Evolutionary conservation across 2,888 invertebrate species (phyloP).

Genomic region (Nomada flava): DNA sequence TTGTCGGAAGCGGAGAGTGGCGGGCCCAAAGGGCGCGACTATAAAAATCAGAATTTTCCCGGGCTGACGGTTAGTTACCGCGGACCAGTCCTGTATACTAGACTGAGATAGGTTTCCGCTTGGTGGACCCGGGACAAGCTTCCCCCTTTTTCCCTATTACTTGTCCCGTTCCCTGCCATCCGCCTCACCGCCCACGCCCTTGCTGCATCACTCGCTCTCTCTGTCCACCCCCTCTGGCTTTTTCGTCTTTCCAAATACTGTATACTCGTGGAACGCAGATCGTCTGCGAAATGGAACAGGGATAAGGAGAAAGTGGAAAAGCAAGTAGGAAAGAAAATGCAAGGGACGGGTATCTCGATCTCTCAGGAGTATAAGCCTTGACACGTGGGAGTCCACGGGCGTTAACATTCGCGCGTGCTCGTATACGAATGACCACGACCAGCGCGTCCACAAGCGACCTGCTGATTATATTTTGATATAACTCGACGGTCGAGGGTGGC

Average conservation of each 20-base stretch:
- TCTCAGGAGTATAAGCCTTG: neutral
- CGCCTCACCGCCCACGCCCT: conserved; percentile 21
- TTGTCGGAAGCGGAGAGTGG: conserved; percentile 40
- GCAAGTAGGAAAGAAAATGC: no score
- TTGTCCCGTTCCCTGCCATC: conserved; percentile 14
- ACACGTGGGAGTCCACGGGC: conserved; percentile 19
- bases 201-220: neutral
- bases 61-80: conserved; percentile 72
- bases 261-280: neutral
- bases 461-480: conserved; percentile 78
- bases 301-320: no score
- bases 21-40: conserved; percentile 65
- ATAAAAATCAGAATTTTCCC: conserved; percentile 70
- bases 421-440: conserved; percentile 5
- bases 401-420: conserved; percentile 33
- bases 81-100: conserved; percentile 55
- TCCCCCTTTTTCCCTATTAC: conserved; percentile 37
- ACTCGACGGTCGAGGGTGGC: conserved; percentile 59
- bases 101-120: conserved; percentile 73
- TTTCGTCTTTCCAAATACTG: neutral
- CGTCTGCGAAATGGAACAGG: no score
- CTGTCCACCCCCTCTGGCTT: neutral
- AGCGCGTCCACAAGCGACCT: conserved; percentile 33
- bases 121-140: conserved; percentile 71
- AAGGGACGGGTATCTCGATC: no score